phyloP scores from a whole-genome alignment of 2,797 vertebrate genomes.

The Tenualosa thibaudeaui region DNA sequence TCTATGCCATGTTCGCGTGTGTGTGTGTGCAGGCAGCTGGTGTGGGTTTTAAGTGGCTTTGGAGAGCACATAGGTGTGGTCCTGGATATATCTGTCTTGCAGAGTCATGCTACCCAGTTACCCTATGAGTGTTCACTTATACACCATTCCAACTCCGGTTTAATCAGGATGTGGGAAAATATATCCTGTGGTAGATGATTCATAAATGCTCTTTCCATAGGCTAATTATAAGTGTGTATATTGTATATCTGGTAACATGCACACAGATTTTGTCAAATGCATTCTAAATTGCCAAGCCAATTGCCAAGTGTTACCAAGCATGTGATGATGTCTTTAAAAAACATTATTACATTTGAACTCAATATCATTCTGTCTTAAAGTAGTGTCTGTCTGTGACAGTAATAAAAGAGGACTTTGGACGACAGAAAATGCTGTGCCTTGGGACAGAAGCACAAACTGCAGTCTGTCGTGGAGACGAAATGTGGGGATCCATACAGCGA shows the following conservation, averaged over 20 bases:
- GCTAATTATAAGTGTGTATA: too few species aligned
- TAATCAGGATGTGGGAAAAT: background rate
- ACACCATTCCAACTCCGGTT: background rate
- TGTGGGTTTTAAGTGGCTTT: background rate
- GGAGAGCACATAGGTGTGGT: background rate
- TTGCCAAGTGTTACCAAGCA: too few species aligned
- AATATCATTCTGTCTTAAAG: background rate
- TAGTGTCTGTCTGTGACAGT: background rate
- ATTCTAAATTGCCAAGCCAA: background rate
- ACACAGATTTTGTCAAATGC: too few species aligned
- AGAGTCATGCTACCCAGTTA: background rate
- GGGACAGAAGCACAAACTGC: slow-evolving; percentile 58
- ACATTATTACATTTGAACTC: background rate
- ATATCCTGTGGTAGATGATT: background rate
- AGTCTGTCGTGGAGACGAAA: slow-evolving; percentile 39
- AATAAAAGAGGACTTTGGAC: slow-evolving; percentile 70
- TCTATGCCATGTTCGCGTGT: background rate
- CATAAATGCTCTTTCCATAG: background rate
- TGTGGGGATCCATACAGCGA: slow-evolving; percentile 23
- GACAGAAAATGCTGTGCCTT: slow-evolving; percentile 56
- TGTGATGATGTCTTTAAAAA: too few species aligned
- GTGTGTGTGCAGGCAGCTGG: slow-evolving; percentile 6
- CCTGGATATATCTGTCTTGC: slow-evolving; percentile 22
- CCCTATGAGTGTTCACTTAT: background rate
- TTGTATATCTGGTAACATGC: too few species aligned